These are phyloP conservation scores for Eilema depressum DNA, from an alignment of 2,888 invertebrate species.

Conservation along the genomic window DNA sequence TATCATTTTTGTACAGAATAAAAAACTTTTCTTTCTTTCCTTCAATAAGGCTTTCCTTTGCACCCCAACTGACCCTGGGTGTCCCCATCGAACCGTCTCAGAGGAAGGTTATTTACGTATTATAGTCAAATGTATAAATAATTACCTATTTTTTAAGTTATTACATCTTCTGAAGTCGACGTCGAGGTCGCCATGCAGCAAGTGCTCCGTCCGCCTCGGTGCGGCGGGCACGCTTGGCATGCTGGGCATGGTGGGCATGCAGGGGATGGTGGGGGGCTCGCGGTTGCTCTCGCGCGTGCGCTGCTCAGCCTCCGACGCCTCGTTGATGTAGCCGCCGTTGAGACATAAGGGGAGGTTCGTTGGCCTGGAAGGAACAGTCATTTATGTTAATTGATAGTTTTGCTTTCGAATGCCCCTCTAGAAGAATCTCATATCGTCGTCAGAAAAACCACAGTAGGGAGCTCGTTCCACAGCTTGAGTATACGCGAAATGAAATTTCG, in stretches of 20 bases:
- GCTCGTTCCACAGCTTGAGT: too few relatives aligned
- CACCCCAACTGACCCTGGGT: too few relatives aligned
- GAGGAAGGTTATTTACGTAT: too few relatives aligned
- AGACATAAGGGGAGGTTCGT: conserved; percentile 90
- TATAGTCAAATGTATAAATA: not conserved
- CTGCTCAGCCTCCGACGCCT: conserved; percentile 89
- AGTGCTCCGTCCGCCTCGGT: conserved; percentile 57
- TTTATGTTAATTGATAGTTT: not conserved
- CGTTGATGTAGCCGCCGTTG: conserved; percentile 93
- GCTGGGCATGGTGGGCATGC: conserved; percentile 39
- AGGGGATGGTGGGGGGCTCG: conserved; percentile 55
- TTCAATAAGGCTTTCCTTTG: too few relatives aligned
- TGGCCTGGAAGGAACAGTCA: conserved; percentile 79
- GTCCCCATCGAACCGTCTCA: too few relatives aligned
- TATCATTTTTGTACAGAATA: too few relatives aligned
- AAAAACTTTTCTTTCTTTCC: too few relatives aligned
- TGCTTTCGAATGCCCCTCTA: not conserved
- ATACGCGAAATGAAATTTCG: too few relatives aligned
- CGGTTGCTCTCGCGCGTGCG: conserved; percentile 76
- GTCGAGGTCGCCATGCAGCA: conserved; percentile 59
- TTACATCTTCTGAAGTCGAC: conserved; percentile 85
- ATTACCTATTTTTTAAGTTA: conserved; percentile 87
- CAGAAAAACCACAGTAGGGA: too few relatives aligned
- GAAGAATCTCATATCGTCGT: too few relatives aligned
- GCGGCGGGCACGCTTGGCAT: conserved; percentile 46